Evolutionary conservation across 2,888 invertebrate genomes (phyloP).

Genomic region (Chrysomela aeneicollis): DNA sequence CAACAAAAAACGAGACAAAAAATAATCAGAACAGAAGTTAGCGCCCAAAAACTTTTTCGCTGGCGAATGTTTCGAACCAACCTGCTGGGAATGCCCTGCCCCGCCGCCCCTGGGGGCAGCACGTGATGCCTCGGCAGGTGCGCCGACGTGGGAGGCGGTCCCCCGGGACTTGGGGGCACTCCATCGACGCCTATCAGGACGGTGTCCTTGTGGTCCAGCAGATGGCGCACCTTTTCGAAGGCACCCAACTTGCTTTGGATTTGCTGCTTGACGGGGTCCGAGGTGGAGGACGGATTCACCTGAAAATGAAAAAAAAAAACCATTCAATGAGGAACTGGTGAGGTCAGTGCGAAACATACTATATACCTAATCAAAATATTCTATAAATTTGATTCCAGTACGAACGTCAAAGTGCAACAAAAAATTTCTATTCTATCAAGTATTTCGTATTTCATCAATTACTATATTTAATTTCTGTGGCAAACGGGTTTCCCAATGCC

Average conservation of each 20-base stretch:
- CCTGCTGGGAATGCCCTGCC: conserved; percentile 35
- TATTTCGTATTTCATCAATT: too few relatives aligned
- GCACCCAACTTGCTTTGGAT: conserved; percentile 77
- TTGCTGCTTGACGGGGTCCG: conserved; percentile 73
- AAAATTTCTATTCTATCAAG: too few relatives aligned
- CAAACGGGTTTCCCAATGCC: too few relatives aligned
- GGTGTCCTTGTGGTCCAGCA: conserved; percentile 70
- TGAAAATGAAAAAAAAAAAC: conserved; percentile 55
- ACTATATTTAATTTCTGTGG: too few relatives aligned
- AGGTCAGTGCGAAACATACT: too few relatives aligned
- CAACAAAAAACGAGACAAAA: too few relatives aligned
- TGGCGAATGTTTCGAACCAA: too few relatives aligned
- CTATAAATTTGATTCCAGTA: too few relatives aligned
- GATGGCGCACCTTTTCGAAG: conserved; percentile 72
- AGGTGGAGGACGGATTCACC: conserved; percentile 70
- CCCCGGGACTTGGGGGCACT: conserved; percentile 68
- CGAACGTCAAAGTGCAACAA: too few relatives aligned
- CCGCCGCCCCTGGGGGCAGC: conserved; percentile 30
- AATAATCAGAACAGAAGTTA: too few relatives aligned
- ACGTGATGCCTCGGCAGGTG: conserved; percentile 26
- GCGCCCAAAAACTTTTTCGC: too few relatives aligned
- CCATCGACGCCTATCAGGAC: conserved; percentile 72
- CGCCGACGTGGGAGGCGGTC: conserved; percentile 55
- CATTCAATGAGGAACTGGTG: neutral
- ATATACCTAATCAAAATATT: too few relatives aligned